Conservation (phyloP, 2,797 vertebrate genomes). For the Glossophaga mutica region DNA sequence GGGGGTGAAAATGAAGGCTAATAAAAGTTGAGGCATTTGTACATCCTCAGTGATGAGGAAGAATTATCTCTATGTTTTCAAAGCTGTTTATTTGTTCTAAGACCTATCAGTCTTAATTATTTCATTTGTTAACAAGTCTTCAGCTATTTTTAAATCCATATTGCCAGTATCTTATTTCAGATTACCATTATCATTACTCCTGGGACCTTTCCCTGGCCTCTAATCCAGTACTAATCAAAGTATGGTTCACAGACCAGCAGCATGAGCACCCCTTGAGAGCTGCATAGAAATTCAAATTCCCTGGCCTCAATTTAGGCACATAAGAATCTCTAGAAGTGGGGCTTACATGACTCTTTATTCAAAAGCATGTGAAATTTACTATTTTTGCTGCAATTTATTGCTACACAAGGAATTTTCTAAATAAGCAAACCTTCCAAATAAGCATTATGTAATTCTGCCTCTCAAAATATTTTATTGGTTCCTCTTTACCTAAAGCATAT, state of each 20-base stretch:
- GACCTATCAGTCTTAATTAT: background rate
- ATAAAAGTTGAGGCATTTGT: background rate
- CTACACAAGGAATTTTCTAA: background rate
- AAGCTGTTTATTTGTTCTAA: background rate
- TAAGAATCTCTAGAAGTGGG: background rate
- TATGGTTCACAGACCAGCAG: background rate
- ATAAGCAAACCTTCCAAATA: background rate
- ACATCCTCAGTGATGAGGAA: background rate
- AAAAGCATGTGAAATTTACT: background rate
- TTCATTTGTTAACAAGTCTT: background rate
- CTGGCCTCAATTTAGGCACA: background rate
- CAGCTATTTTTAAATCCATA: background rate
- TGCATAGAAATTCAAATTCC: slow-evolving; percentile 9
- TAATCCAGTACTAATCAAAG: background rate
- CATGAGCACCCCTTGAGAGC: background rate
- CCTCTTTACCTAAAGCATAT: background rate
- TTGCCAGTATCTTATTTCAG: background rate
- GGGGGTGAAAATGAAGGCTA: background rate
- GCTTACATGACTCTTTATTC: background rate
- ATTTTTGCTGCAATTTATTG: background rate
- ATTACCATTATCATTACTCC: background rate
- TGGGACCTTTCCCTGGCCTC: background rate
- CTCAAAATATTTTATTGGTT: background rate
- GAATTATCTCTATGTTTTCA: background rate
- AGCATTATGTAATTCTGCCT: background rate